phyloP scores from a whole-genome alignment of 2,888 invertebrate genomes.

The Trichogramma evanescens region DNA sequence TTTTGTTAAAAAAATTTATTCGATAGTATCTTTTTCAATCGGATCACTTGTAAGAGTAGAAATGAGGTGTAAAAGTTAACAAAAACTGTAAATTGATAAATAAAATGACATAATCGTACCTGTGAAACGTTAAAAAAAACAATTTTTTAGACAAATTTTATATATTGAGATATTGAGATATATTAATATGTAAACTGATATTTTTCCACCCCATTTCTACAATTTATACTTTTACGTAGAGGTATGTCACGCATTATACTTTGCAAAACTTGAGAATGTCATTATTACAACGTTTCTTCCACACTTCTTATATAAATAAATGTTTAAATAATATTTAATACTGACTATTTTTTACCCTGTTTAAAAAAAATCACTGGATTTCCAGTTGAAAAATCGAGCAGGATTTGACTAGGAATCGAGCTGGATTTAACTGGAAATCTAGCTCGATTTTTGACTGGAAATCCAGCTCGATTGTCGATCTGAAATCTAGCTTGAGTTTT shows the following conservation, averaged over 20 bases:
- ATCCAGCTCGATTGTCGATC: no score
- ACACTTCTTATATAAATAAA: conserved; percentile 21
- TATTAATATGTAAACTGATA: neutral
- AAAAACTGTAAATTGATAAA: neutral
- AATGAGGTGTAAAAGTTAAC: conserved; percentile 10
- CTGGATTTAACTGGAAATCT: no score
- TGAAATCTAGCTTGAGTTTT: no score
- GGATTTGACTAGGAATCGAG: no score
- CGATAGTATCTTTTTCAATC: neutral
- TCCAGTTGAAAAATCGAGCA: no score
- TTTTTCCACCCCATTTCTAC: conserved; percentile 15
- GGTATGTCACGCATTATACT: conserved; percentile 3
- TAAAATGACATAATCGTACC: conserved; percentile 13
- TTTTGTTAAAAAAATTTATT: neutral
- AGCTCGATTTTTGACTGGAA: no score
- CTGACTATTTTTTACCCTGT: neutral
- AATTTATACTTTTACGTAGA: neutral
- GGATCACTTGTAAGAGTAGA: neutral
- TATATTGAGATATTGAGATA: neutral
- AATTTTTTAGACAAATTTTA: conserved; percentile 7
- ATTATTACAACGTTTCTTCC: conserved; percentile 15
- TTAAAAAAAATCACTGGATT: no score
- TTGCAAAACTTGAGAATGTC: conserved; percentile 8
- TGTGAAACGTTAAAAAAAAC: conserved; percentile 6
- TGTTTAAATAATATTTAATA: conserved; percentile 14